Conservation (phyloP, 2,113 vertebrate species). For the Phrynocephalus versicolor region DNA sequence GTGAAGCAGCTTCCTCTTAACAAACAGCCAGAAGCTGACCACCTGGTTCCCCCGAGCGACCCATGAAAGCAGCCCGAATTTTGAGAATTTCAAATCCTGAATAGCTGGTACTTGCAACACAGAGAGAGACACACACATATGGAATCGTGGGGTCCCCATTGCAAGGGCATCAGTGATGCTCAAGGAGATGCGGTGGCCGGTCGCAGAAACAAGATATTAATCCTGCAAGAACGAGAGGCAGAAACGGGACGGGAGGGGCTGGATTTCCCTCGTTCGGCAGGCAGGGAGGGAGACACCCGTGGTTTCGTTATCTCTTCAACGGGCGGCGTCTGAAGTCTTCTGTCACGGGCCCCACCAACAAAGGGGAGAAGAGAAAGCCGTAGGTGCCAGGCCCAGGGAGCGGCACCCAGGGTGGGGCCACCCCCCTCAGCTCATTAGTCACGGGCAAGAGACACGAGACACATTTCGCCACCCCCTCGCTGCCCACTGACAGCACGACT, state of each 20-base stretch:
- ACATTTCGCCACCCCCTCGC: accelerated
- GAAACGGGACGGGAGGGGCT: too few relatives aligned
- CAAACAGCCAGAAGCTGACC: too few relatives aligned
- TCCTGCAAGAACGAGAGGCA: not conserved
- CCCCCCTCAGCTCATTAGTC: not conserved
- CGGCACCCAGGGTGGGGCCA: not conserved
- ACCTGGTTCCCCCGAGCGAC: not conserved
- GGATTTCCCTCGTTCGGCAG: not conserved
- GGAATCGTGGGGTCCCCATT: not conserved
- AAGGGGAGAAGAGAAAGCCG: not conserved
- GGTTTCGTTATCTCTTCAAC: not conserved
- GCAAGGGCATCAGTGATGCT: accelerated
- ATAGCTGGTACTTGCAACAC: not conserved
- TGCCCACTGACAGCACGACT: not conserved
- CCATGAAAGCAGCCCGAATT: accelerated
- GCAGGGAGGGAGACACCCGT: not conserved
- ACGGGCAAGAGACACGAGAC: not conserved
- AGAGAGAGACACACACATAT: too few relatives aligned
- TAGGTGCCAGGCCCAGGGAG: not conserved
- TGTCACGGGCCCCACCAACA: constrained; percentile 27
- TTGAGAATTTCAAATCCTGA: too few relatives aligned
- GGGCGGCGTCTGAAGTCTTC: not conserved
- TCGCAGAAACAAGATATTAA: accelerated
- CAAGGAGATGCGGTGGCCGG: not conserved
- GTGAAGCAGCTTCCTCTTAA: not conserved